Evolutionary conservation across 1,140 invertebrate species (phyloP).

Genomic region (Eurosta solidaginis): DNA sequence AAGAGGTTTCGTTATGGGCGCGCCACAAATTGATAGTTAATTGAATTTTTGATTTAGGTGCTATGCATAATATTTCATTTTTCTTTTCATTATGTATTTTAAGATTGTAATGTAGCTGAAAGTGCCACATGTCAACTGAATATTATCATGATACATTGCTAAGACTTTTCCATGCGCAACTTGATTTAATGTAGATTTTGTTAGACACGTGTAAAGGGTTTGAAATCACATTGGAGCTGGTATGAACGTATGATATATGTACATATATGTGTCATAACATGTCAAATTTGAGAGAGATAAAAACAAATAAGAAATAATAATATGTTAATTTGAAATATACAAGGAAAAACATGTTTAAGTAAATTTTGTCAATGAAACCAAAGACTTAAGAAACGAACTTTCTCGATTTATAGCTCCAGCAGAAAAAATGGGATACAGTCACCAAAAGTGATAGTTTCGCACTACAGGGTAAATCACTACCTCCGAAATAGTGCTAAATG

Average conservation of each 20-base stretch:
- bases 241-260: not conserved
- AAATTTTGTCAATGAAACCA: too few relatives aligned
- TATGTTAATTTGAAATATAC: too few relatives aligned
- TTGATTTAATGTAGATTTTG: constrained; percentile 24
- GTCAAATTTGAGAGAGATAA: not conserved
- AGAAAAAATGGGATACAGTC: too few relatives aligned
- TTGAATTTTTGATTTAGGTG: constrained; percentile 25
- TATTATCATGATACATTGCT: not conserved
- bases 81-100: not conserved
- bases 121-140: not conserved
- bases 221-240: not conserved
- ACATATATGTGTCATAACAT: not conserved
- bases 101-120: not conserved
- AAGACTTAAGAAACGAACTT: not conserved
- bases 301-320: not conserved
- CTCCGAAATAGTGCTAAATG: too few relatives aligned
- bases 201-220: not conserved
- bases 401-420: too few relatives aligned
- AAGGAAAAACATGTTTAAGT: too few relatives aligned
- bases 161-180: not conserved
- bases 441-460: too few relatives aligned
- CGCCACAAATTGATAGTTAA: constrained; percentile 17
- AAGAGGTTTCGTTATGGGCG: constrained; percentile 3
- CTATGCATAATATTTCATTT: not conserved
- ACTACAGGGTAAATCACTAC: too few relatives aligned